Conservation (phyloP, 2,113 vertebrate species). For the Corapipo altera region DNA sequence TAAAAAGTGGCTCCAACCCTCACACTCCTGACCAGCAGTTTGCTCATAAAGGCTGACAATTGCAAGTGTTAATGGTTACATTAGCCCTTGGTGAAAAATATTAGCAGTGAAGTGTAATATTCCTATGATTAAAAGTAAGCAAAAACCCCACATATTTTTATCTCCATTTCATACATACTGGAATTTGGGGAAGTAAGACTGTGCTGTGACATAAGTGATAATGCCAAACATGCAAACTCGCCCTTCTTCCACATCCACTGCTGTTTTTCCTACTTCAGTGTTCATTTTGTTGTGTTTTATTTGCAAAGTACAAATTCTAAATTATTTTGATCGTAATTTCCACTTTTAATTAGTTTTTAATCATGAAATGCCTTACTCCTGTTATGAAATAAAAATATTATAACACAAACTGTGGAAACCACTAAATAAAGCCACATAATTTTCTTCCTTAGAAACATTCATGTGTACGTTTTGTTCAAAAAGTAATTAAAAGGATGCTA, state of each 20-base stretch:
- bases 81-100: not conserved
- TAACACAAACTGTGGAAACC: not conserved
- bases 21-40: not conserved
- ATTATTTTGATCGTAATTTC: not conserved
- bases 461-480: not conserved
- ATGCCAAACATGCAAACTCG: not conserved
- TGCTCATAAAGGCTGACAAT: not conserved
- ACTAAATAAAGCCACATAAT: not conserved
- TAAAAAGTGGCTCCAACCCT: not conserved
- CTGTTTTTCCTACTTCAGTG: not conserved
- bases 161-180: not conserved
- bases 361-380: not conserved
- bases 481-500: not conserved
- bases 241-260: not conserved
- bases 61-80: not conserved
- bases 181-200: not conserved
- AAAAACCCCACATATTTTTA: not conserved
- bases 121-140: not conserved
- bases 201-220: not conserved
- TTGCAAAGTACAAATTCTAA: not conserved
- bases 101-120: not conserved
- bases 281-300: not conserved
- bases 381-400: not conserved
- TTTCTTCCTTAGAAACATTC: not conserved
- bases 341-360: not conserved